Evolutionary conservation across 1,140 invertebrate species (phyloP).

Genomic region (Anadara kagoshimensis): DNA sequence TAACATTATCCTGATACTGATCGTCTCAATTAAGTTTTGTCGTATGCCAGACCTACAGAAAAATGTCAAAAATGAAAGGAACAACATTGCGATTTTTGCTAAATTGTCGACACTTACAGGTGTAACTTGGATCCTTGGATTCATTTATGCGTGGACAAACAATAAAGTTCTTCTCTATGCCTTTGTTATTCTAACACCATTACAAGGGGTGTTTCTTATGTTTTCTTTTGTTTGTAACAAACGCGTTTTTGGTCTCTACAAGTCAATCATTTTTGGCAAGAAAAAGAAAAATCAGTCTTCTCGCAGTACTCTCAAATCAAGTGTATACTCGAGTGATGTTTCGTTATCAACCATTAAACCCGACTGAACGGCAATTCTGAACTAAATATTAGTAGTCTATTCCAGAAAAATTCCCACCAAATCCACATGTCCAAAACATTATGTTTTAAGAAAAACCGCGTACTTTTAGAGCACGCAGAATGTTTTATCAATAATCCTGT

Average conservation of each 20-base stretch:
- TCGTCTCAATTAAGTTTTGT: constrained; percentile 9
- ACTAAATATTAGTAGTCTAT: no score
- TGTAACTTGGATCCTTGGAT: constrained; percentile 29
- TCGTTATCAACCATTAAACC: no score
- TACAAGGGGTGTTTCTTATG: constrained; percentile 27
- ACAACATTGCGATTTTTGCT: constrained; percentile 17
- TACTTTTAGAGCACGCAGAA: no score
- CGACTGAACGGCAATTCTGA: no score
- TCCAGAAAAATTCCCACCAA: no score
- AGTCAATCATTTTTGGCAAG: not conserved
- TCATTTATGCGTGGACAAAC: constrained; percentile 8
- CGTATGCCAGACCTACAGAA: constrained; percentile 5
- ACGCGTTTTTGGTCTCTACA: constrained; percentile 18
- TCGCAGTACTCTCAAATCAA: no score
- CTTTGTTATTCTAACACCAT: constrained; percentile 13
- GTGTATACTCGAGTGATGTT: no score
- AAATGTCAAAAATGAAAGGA: constrained; percentile 11
- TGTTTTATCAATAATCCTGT: no score
- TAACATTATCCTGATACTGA: constrained; percentile 23
- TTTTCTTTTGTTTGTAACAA: constrained; percentile 31
- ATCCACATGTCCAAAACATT: no score
- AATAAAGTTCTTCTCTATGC: constrained; percentile 11
- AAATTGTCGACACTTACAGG: constrained; percentile 33
- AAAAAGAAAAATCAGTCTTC: not conserved
- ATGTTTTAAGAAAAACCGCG: no score